phyloP scores from a whole-genome alignment of 2,888 invertebrate genomes.

The Halocaridina rubra region DNA sequence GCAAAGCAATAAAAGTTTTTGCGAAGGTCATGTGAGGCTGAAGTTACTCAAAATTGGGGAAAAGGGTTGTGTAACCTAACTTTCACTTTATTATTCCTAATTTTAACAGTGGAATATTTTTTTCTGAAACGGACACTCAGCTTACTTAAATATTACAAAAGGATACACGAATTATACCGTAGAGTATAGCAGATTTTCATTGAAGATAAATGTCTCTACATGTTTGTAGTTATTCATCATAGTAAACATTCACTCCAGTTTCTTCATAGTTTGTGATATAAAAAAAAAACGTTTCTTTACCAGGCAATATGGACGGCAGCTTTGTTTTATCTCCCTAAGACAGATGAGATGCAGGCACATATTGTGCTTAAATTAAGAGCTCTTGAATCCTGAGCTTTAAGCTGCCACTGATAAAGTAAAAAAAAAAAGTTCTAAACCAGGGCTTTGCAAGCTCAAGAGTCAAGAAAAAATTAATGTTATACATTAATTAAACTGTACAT shows the following conservation, averaged over 20 bases:
- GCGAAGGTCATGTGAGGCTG: too few relatives aligned
- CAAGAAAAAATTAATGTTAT: not conserved
- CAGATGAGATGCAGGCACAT: conserved; percentile 45
- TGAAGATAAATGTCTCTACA: not conserved
- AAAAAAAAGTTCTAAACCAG: not conserved
- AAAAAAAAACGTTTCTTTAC: not conserved
- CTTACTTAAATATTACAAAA: too few relatives aligned
- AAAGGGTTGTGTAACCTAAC: too few relatives aligned
- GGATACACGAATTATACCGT: not conserved
- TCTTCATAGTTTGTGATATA: not conserved
- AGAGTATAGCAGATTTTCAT: not conserved
- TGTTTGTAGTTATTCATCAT: too few relatives aligned
- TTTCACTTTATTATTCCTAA: too few relatives aligned
- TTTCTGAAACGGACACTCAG: too few relatives aligned
- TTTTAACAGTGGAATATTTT: too few relatives aligned
- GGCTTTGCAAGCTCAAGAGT: not conserved
- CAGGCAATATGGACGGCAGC: conserved; percentile 55
- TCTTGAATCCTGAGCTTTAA: not conserved
- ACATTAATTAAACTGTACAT: too few relatives aligned
- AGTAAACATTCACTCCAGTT: not conserved
- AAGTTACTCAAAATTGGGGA: too few relatives aligned
- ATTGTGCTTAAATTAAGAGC: conserved; percentile 16
- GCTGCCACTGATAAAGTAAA: not conserved
- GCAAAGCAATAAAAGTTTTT: too few relatives aligned
- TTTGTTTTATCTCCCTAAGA: conserved; percentile 39